Evolutionary conservation across 2,797 vertebrate genomes (phyloP).

Genomic region (Scomberomorus guttatus): DNA sequence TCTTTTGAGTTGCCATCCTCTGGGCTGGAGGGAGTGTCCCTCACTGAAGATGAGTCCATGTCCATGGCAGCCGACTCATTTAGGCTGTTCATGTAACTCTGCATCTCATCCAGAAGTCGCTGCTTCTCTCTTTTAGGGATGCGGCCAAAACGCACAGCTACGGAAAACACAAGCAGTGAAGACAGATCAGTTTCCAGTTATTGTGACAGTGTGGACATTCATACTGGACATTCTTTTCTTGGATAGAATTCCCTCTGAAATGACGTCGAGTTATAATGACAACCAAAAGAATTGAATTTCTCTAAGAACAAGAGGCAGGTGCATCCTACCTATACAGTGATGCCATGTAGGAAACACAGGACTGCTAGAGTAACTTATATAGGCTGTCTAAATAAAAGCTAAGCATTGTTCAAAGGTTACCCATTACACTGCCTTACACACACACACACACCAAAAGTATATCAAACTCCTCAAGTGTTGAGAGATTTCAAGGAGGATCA

Average conservation of each 20-base stretch:
- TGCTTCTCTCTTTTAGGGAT: constrained; percentile 90
- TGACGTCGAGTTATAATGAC: neutral
- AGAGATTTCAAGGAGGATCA: constrained; percentile 54
- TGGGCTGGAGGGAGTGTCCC: constrained; percentile 66
- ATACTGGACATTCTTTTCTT: neutral
- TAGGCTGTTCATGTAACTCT: constrained; percentile 89
- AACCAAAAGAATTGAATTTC: neutral
- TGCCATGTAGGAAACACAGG: neutral
- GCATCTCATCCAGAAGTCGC: constrained; percentile 89
- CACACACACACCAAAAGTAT: neutral
- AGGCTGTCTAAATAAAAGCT: neutral
- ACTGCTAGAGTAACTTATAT: neutral
- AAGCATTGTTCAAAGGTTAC: neutral
- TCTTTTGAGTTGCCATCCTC: constrained; percentile 83
- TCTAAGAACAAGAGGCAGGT: constrained; percentile 5
- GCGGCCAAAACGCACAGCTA: constrained; percentile 89
- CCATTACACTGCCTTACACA: neutral
- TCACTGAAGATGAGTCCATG: constrained; percentile 66
- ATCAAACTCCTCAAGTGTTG: neutral
- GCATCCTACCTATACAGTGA: neutral
- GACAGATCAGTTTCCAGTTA: constrained; percentile 26
- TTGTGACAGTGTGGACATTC: neutral
- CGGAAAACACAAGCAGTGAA: constrained; percentile 23
- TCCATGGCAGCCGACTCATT: constrained; percentile 84
- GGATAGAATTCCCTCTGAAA: neutral